Base-by-base conservation (phyloP, 2,797 vertebrate genomes). In the Brachyrhaphis roseni region DNA sequence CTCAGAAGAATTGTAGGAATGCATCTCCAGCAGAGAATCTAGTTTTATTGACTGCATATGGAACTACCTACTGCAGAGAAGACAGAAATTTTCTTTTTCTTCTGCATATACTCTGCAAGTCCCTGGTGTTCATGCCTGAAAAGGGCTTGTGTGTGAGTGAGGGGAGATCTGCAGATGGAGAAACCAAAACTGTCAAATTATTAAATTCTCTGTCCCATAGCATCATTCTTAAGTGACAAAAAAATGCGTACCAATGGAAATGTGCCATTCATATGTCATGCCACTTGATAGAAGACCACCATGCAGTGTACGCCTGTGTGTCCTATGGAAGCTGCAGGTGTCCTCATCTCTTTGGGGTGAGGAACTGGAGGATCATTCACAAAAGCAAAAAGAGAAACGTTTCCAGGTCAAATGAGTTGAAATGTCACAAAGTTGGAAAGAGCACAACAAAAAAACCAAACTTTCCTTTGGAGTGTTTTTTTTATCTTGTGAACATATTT, bases 161-260 rank as follows among this genome's bases (percentile, higher is more conserved):
- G 43, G 34, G 5, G 8, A 73, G 77, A 62, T 36, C 70, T 57
- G 12, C 51, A 59, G 26, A 53, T 15, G 59, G n/a, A 23, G 39
- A 15, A 53, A n/a, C 36, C 12, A 75, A 45, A 74, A 49, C 78
- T 79, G 71, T 79, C 72, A 49, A 79, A 51, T 74, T 72, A 66
- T 72, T 18, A 49, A 31, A 79, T 74, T 47, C 15, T 43, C 26
- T 16, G 47, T 79, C 34, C 34, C 46, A 66, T 36, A 53, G 51
- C 36, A 20, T 74, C 72, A 53, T 36, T 68, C 57, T 49, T 51
- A 41, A 64, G 10, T 47, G 23, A 62, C 34, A 59, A 74, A 34
- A 49, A 49, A 39, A 59, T 10, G 20, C 16, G 26, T 13, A 18
- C 15, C 6, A 16, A 12, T 57, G 46, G 59, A 68, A 53, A n/a